Conservation (phyloP, 2,888 invertebrate genomes). For the Campoplex nolae region DNA sequence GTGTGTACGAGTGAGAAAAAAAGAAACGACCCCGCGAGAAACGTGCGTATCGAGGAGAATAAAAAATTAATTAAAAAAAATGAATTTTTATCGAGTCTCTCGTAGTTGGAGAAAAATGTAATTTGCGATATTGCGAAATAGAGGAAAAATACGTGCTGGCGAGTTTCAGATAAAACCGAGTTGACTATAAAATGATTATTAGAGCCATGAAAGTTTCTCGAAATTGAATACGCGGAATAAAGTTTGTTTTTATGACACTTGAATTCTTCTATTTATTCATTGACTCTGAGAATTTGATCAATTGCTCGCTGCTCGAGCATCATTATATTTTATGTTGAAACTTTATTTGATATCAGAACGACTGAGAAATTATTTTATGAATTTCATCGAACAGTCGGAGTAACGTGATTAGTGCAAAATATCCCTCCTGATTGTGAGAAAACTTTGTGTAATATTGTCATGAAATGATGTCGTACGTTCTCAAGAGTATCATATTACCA, state of each 20-base stretch:
- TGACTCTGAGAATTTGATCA: neutral
- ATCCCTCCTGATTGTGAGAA: too few relatives aligned
- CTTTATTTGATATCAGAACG: neutral
- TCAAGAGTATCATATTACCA: neutral
- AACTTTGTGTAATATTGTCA: too few relatives aligned
- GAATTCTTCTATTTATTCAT: neutral
- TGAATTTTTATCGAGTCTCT: conserved; percentile 5
- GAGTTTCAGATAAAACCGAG: conserved; percentile 3
- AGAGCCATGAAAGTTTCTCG: neutral
- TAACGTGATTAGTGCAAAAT: neutral
- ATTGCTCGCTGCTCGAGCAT: neutral
- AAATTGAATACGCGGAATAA: neutral
- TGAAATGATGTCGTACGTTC: too few relatives aligned
- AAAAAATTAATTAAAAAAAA: neutral
- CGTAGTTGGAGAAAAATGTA: neutral
- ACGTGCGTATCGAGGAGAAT: neutral
- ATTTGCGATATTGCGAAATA: conserved; percentile 3
- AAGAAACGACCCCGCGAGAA: neutral
- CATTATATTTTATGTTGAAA: neutral
- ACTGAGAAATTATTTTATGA: neutral
- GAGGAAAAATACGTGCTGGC: neutral
- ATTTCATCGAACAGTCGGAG: neutral
- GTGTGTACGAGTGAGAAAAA: neutral
- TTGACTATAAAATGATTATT: conserved; percentile 5
- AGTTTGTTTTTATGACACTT: neutral